These are phyloP conservation scores for Aplocera efformata DNA, from an alignment of 2,888 invertebrate genomes.

Conservation along the genomic window DNA sequence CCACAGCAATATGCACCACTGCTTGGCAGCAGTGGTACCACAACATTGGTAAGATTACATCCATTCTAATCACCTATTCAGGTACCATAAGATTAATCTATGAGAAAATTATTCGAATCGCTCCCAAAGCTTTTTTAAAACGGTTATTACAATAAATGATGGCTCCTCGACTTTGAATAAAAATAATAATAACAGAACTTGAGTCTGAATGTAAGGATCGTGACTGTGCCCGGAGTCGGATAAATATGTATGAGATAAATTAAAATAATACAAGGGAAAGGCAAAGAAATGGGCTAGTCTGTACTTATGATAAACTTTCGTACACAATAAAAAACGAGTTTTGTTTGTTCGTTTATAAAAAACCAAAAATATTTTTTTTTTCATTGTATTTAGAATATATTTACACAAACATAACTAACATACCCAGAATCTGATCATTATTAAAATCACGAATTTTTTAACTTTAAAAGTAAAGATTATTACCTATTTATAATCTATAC, in stretches of 20 bases:
- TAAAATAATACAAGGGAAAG: constrained; percentile 28
- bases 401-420: too few relatives aligned
- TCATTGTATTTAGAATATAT: too few relatives aligned
- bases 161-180: neutral
- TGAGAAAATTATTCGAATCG: constrained; percentile 22
- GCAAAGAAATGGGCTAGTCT: constrained; percentile 3
- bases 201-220: constrained; percentile 17
- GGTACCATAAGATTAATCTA: constrained; percentile 22
- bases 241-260: constrained; percentile 30
- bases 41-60: constrained; percentile 15
- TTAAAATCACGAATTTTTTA: too few relatives aligned
- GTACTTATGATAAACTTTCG: neutral
- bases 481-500: too few relatives aligned
- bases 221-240: constrained; percentile 17
- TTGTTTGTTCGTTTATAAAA: too few relatives aligned
- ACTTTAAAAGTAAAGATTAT: too few relatives aligned
- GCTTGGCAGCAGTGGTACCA: too few relatives aligned
- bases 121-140: constrained; percentile 13
- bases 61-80: constrained; percentile 12
- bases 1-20: too few relatives aligned
- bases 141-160: constrained; percentile 9
- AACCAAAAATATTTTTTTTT: too few relatives aligned
- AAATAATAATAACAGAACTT: constrained; percentile 1
- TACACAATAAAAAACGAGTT: too few relatives aligned
- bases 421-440: too few relatives aligned